phyloP scores from a whole-genome alignment of 2,888 invertebrate genomes.

The Hymenopus coronatus region DNA sequence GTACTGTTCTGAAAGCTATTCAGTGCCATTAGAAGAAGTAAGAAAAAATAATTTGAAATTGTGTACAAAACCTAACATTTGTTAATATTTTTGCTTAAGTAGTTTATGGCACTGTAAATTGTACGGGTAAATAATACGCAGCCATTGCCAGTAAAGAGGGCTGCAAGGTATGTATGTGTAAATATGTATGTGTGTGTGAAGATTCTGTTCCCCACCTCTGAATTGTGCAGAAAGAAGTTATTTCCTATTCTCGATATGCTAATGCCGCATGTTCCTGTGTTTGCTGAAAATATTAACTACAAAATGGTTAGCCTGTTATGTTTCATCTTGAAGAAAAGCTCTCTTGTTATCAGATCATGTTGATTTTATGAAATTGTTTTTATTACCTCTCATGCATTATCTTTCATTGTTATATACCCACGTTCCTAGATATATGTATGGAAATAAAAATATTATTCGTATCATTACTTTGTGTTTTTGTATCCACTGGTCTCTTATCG shows the following conservation, averaged over 20 bases:
- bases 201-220: neutral
- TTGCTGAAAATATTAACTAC: neutral
- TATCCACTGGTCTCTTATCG: neutral
- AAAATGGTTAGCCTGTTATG: neutral
- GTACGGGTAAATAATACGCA: neutral
- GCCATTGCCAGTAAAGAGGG: neutral
- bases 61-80: too few relatives aligned
- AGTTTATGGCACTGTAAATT: neutral
- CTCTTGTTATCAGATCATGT: neutral
- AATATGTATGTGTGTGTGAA: neutral
- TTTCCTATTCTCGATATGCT: neutral
- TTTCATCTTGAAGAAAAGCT: neutral
- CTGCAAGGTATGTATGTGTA: neutral
- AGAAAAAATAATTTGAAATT: too few relatives aligned
- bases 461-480: neutral
- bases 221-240: neutral
- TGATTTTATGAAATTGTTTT: neutral
- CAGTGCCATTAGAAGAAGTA: too few relatives aligned
- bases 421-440: constrained; percentile 2
- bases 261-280: neutral
- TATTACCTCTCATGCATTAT: neutral
- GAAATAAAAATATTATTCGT: neutral
- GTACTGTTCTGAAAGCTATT: too few relatives aligned
- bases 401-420: neutral
- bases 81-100: too few relatives aligned